Evolutionary conservation across 2,888 invertebrate species (phyloP).

Genomic region (Dryobotodes eremita): DNA sequence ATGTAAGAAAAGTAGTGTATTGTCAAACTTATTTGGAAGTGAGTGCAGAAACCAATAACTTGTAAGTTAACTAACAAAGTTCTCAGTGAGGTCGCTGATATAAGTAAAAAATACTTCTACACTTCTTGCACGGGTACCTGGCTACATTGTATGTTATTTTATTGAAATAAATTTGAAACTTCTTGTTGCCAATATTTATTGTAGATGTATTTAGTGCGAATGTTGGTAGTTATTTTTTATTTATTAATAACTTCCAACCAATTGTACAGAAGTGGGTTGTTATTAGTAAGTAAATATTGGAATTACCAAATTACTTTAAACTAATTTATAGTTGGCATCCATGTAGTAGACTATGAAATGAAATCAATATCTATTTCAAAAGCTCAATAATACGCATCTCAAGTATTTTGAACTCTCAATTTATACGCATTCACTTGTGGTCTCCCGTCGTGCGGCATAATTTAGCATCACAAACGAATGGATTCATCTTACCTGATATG

Average conservation of each 20-base stretch:
- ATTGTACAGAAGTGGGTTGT: no score
- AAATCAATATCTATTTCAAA: conserved; percentile 15
- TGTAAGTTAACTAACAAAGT: conserved; percentile 77
- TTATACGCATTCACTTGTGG: conserved; percentile 22
- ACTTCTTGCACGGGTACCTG: conserved; percentile 10
- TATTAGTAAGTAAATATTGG: background rate
- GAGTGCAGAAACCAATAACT: conserved; percentile 78
- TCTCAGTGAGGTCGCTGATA: conserved; percentile 59
- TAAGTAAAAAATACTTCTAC: conserved; percentile 64
- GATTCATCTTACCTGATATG: conserved; percentile 64
- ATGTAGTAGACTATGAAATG: background rate
- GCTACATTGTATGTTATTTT: conserved; percentile 22
- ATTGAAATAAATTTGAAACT: conserved; percentile 15
- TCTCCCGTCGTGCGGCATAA: conserved; percentile 45
- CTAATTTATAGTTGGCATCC: background rate
- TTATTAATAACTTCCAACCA: background rate
- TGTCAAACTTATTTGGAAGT: conserved; percentile 67
- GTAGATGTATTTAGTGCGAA: background rate
- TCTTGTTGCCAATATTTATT: background rate
- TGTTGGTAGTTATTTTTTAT: background rate
- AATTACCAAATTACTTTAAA: background rate
- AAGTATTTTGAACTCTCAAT: conserved; percentile 22
- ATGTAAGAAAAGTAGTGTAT: conserved; percentile 63
- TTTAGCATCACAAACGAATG: conserved; percentile 51
- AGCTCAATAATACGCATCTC: background rate